Evolutionary conservation across 2,888 invertebrate genomes (phyloP).

Genomic region (Lucinisca nassula): DNA sequence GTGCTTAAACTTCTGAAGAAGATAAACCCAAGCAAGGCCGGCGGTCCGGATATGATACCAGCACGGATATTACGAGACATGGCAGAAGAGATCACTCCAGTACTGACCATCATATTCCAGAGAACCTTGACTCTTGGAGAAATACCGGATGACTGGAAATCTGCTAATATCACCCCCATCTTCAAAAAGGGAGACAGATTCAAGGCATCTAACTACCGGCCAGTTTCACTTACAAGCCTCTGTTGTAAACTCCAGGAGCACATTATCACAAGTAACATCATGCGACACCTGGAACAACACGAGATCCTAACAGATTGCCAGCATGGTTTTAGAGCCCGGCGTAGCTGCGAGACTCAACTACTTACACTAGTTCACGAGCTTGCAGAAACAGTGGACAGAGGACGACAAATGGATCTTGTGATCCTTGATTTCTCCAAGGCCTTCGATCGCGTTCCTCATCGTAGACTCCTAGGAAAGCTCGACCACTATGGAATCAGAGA

Average conservation of each 20-base stretch:
- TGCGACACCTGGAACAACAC: no score
- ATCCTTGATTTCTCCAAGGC: no score
- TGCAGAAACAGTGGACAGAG: no score
- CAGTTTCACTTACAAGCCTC: not conserved
- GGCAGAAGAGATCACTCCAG: not conserved
- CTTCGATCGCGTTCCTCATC: no score
- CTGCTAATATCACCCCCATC: not conserved
- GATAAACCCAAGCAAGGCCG: not conserved
- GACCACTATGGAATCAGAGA: not conserved
- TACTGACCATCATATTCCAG: not conserved
- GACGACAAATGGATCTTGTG: no score
- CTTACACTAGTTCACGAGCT: no score
- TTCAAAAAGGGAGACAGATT: not conserved
- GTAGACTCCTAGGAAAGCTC: no score
- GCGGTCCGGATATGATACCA: not conserved
- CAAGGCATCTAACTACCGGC: not conserved
- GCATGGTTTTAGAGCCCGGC: no score
- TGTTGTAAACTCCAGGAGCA: no score
- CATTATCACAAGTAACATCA: no score
- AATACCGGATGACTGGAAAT: not conserved
- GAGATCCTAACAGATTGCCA: no score
- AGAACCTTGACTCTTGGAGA: not conserved
- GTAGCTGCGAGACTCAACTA: no score
- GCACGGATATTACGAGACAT: not conserved
- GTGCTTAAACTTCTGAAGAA: not conserved